phyloP scores from a whole-genome alignment of 1,140 invertebrate genomes.

The Hyles vespertilio region DNA sequence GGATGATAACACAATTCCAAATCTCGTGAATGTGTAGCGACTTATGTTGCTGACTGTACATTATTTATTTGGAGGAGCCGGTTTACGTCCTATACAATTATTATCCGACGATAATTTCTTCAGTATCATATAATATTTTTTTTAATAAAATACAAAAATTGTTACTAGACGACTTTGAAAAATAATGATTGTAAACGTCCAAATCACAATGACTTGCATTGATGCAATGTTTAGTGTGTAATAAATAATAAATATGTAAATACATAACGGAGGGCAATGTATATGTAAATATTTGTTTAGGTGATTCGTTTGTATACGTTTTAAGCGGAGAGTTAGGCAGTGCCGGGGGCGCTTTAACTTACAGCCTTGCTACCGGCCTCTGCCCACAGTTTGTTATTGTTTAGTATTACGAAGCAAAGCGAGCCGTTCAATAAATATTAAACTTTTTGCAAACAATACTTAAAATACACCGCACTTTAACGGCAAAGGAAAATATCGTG shows the following conservation, averaged over 20 bases:
- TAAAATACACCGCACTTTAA: background rate
- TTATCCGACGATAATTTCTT: too few relatives aligned
- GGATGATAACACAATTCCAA: too few relatives aligned
- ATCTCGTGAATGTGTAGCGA: too few relatives aligned
- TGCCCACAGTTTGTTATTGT: conserved; percentile 44
- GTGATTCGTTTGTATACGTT: conserved; percentile 1
- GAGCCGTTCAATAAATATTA: conserved; percentile 36
- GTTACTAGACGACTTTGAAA: too few relatives aligned
- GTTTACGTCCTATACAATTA: too few relatives aligned
- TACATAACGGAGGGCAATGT: background rate
- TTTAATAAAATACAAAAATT: too few relatives aligned
- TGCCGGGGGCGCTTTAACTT: background rate
- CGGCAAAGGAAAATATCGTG: too few relatives aligned
- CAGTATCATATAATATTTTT: too few relatives aligned
- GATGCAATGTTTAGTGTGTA: background rate
- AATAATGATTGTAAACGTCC: too few relatives aligned
- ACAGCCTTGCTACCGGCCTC: conserved; percentile 9
- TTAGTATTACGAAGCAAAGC: conserved; percentile 48
- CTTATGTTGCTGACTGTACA: too few relatives aligned
- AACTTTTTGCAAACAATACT: conserved; percentile 38
- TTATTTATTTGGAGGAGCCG: too few relatives aligned
- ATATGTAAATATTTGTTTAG: too few relatives aligned
- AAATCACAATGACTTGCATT: background rate
- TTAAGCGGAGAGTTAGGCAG: background rate
- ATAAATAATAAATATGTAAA: background rate